phyloP scores from a whole-genome alignment of 2,888 invertebrate species.

The Temnothorax rugatulus region DNA sequence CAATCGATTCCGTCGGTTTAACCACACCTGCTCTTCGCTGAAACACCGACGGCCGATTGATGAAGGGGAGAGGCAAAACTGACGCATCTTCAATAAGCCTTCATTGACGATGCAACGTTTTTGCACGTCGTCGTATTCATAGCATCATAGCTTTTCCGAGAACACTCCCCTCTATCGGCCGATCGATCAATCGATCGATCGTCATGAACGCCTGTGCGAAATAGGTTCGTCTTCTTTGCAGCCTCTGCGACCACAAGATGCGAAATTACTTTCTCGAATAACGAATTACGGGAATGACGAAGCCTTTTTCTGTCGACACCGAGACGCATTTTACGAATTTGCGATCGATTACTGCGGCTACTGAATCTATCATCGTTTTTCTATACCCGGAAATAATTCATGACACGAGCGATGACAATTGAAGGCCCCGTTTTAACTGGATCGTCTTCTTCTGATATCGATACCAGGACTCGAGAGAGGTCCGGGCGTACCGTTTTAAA shows the following conservation, averaged over 20 bases:
- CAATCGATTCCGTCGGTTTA: constrained; percentile 65
- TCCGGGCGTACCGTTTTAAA: constrained; percentile 62
- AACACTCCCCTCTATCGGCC: constrained; percentile 55
- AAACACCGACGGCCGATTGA: constrained; percentile 67
- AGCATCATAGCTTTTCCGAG: constrained; percentile 68
- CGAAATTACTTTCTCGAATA: constrained; percentile 26
- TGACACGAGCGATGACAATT: constrained; percentile 26
- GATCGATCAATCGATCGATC: constrained; percentile 22
- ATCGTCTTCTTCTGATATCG: constrained; percentile 11
- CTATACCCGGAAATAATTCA: neutral
- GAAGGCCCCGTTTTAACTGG: neutral
- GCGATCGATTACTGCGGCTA: constrained; percentile 42
- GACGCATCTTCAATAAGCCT: constrained; percentile 69
- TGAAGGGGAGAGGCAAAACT: constrained; percentile 63
- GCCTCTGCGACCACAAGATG: constrained; percentile 18
- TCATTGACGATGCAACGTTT: constrained; percentile 75
- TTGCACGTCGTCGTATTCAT: constrained; percentile 69
- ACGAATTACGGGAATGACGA: neutral
- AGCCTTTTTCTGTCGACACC: constrained; percentile 18
- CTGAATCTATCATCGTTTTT: constrained; percentile 4
- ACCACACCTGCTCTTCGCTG: constrained; percentile 73
- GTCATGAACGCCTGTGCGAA: constrained; percentile 38
- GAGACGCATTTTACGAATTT: constrained; percentile 1
- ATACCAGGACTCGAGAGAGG: neutral
- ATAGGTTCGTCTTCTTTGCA: constrained; percentile 57